phyloP scores from a whole-genome alignment of 2,797 vertebrate genomes.

The Lagocephalus sceleratus region DNA sequence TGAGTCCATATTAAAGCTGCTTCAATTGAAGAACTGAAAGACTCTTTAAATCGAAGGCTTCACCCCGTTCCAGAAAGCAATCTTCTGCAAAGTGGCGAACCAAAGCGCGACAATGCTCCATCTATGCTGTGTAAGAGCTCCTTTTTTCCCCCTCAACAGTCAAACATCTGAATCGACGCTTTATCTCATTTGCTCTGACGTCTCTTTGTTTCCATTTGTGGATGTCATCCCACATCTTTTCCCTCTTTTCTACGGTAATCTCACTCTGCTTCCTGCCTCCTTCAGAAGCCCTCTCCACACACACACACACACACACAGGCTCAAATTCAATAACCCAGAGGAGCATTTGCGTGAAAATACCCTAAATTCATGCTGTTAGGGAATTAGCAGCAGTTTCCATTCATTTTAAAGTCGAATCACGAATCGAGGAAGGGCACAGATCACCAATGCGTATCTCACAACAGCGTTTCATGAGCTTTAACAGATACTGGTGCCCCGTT shows the following conservation, averaged over 20 bases:
- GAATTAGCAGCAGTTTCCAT: no score
- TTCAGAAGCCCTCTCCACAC: constrained; percentile 9
- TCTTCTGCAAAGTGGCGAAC: constrained; percentile 31
- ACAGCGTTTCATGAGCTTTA: no score
- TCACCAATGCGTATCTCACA: no score
- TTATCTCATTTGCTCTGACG: constrained; percentile 53
- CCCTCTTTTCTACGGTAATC: constrained; percentile 8
- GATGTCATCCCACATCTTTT: constrained; percentile 11
- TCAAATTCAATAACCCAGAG: no score
- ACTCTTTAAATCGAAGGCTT: not conserved
- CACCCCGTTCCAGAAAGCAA: constrained; percentile 16
- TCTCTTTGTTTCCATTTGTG: constrained; percentile 37
- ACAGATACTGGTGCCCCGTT: no score
- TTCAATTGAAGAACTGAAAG: constrained; percentile 3
- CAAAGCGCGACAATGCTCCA: constrained; percentile 58
- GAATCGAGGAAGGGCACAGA: no score
- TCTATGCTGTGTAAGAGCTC: constrained; percentile 46
- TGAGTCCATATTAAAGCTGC: no score
- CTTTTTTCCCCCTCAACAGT: constrained; percentile 45
- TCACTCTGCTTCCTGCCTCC: constrained; percentile 19
- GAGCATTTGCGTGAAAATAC: no score
- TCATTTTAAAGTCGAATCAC: no score
- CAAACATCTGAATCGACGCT: constrained; percentile 50
- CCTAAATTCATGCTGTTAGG: no score
- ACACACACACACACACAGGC: no score